Percentiles rank a stretch among this genome's conserved stretches.
These are phyloP conservation scores for Cydia fagiglandana DNA, from an alignment of 1,140 invertebrate species.

Conservation along the genomic window DNA sequence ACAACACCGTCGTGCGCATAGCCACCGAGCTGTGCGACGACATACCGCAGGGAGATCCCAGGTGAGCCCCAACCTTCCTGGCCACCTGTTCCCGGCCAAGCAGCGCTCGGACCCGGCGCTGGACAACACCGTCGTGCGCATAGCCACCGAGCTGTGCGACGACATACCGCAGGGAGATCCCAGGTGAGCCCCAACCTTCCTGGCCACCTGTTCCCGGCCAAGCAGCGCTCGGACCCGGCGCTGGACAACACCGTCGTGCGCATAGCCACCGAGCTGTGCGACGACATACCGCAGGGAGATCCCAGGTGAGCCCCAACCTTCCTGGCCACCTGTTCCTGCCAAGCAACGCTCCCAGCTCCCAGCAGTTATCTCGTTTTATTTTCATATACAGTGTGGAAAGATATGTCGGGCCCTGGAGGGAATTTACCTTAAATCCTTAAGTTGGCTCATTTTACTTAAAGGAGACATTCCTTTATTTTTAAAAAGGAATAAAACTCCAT, in stretches of 20 bases:
- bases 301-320: constrained; percentile 80
- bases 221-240: constrained; percentile 76
- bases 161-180: constrained; percentile 94
- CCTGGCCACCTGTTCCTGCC: no score
- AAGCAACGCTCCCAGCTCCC: no score
- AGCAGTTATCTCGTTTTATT: no score
- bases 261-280: constrained; percentile 89
- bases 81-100: constrained; percentile 82
- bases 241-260: constrained; percentile 85
- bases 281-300: constrained; percentile 93
- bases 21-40: constrained; percentile 92
- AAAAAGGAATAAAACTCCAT: no score
- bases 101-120: constrained; percentile 79
- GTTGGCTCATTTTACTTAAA: no score
- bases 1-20: constrained; percentile 85
- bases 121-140: constrained; percentile 84
- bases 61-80: constrained; percentile 52
- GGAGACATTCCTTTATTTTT: no score
- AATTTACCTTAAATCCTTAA: no score
- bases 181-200: constrained; percentile 62
- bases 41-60: constrained; percentile 91
- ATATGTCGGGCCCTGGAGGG: no score
- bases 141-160: constrained; percentile 90
- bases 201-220: no score
- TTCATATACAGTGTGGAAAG: no score